Evolutionary conservation across 1,140 invertebrate genomes (phyloP), one percentile per base, ranked within the genome.

Genomic region (Platyura marginata): DNA sequence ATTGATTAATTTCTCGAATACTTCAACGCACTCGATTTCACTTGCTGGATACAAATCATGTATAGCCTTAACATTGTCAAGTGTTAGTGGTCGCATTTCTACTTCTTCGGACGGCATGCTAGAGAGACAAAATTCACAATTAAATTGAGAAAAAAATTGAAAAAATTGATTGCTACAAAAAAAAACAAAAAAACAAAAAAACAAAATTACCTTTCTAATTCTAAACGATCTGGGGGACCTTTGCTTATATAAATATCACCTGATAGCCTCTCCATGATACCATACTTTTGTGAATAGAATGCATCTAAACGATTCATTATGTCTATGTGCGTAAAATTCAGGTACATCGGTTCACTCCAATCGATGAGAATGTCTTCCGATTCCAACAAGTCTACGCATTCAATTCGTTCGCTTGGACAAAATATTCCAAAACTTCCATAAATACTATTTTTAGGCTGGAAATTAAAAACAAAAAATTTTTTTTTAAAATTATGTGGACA

Each of bases 41-140:
- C 81, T 84, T 43, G 81, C 82, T 36, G 82, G 81, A 66, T 87
- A 85, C 44, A 85, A 59, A 50, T 83, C 79, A 64, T 87, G 78
- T 46, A 87, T 84, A 36, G 74, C 74, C 55, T 77, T 71, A 55
- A 80, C 82, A 58, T 85, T 74, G 51, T 84, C 78, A 19, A 74
- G 69, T 49, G 70, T 72, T 45, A 87, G 63, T 49, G 79, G 77
- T 52, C 74, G 66, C 69, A 77, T 69, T 66, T 79, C 69, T 52
- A 71, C 66, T 53, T 67, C 72, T 52, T 76, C 72, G 53, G 67
- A 61, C 61, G 73, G 66, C 50, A 71, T 55, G 46, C 70, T 73
- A 51, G 6, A 36, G 10, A 18, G 15, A 46, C 41, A 46, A 40
- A 44, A 39, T 21, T 22, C 18, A 9, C 6, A 2, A 39, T 9